These are phyloP conservation scores for Apolygus lucorum DNA, from an alignment of 1,140 invertebrate genomes.

Conservation along the genomic window DNA sequence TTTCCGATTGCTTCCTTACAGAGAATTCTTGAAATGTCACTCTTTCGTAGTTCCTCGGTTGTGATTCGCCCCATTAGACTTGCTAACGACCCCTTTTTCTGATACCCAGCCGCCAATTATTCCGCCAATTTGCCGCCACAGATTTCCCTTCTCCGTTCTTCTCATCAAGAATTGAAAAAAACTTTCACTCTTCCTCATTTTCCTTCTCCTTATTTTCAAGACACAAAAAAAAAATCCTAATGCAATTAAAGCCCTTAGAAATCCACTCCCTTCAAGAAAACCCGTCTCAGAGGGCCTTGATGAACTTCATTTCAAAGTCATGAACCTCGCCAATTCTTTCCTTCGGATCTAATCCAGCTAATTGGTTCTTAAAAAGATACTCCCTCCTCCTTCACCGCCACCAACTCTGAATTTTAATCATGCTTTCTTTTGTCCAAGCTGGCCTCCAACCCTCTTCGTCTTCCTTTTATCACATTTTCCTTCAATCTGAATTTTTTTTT, in stretches of 20 bases:
- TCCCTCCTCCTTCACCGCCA: no score
- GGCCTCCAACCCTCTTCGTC: not conserved
- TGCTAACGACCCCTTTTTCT: no score
- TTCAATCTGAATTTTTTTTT: not conserved
- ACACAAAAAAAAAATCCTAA: not conserved
- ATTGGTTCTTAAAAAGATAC: constrained; percentile 6
- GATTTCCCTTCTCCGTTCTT: no score
- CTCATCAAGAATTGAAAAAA: no score
- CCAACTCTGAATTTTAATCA: constrained; percentile 16
- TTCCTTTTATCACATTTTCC: not conserved
- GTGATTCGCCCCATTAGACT: no score
- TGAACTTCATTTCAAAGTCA: constrained; percentile 10
- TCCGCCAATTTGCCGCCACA: no score
- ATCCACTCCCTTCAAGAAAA: not conserved
- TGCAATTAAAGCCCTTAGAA: not conserved
- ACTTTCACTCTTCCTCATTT: no score
- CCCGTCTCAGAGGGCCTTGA: not conserved
- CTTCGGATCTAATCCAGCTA: not conserved
- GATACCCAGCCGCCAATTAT: no score
- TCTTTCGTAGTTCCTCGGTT: no score
- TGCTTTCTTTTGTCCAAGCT: not conserved
- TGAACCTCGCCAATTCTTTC: not conserved
- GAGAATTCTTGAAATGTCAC: no score
- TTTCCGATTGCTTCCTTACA: no score
- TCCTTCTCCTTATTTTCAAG: no score